Evolutionary conservation across 2,888 invertebrate genomes (phyloP).

Genomic region (Stegophylla sp.): DNA sequence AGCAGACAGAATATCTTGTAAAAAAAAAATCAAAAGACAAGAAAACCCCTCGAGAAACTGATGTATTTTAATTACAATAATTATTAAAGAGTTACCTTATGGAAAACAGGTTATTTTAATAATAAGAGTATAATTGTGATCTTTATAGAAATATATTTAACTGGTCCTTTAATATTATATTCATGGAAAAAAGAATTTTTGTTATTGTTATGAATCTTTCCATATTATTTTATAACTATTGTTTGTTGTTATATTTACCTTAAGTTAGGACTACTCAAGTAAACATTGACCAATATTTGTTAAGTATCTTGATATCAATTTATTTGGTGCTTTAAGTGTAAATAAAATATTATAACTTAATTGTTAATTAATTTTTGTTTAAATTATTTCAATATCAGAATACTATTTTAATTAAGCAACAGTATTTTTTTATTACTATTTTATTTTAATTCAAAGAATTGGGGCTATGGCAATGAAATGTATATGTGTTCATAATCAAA

Average conservation of each 20-base stretch:
- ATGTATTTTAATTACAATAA: slow-evolving; percentile 28
- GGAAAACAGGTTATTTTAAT: slow-evolving; percentile 45
- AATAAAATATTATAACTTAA: slow-evolving; percentile 33
- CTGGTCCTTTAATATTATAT: slow-evolving; percentile 6
- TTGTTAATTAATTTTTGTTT: not conserved
- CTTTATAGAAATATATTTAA: slow-evolving; percentile 1
- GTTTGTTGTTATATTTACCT: not conserved
- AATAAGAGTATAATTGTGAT: slow-evolving; percentile 26
- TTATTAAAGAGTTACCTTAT: slow-evolving; percentile 43
- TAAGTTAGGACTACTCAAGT: slow-evolving; percentile 16
- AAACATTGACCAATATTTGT: slow-evolving; percentile 33
- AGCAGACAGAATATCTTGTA: not conserved
- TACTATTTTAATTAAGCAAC: no score
- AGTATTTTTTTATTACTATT: no score
- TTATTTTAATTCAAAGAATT: no score
- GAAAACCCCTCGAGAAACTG: slow-evolving; percentile 32
- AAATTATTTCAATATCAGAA: not conserved
- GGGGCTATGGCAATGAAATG: no score
- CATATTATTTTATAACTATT: slow-evolving; percentile 15
- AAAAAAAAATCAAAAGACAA: slow-evolving; percentile 26
- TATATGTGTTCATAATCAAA: no score
- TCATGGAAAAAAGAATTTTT: slow-evolving; percentile 14
- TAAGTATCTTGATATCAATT: not conserved
- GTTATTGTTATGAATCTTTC: slow-evolving; percentile 34
- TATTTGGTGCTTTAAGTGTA: slow-evolving; percentile 20